Conservation (phyloP, 2,113 vertebrate genomes). For the Ariopsis seemanni region DNA sequence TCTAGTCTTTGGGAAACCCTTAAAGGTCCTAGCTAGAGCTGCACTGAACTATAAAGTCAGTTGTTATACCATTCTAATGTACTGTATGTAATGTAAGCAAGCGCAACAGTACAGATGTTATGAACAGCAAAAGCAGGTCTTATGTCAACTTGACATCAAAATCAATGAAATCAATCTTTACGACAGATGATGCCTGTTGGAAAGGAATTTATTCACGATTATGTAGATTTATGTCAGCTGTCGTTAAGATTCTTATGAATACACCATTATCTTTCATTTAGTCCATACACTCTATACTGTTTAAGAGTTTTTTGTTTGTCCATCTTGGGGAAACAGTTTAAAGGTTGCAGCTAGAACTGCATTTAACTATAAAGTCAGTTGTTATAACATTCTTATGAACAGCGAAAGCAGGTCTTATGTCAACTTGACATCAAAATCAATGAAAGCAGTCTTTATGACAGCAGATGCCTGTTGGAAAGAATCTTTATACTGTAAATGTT, state of each 20-base stretch:
- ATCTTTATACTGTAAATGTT: no score
- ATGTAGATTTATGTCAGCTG: background rate
- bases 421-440: background rate
- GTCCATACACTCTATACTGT: background rate
- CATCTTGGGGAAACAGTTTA: background rate
- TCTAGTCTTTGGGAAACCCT: no score
- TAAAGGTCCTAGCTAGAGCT: no score
- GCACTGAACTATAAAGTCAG: no score
- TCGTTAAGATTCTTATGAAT: background rate
- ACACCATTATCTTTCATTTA: background rate
- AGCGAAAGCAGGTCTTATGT: background rate
- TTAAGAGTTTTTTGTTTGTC: no score
- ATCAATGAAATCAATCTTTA: background rate
- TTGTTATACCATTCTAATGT: background rate
- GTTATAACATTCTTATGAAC: background rate
- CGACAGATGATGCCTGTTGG: background rate
- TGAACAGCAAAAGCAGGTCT: background rate
- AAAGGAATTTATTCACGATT: background rate
- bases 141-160: background rate
- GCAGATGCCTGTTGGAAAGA: no score
- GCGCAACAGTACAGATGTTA: background rate
- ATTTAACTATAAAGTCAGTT: background rate
- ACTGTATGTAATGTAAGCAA: background rate
- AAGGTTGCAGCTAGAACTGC: no score
- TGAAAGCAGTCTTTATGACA: background rate